These are phyloP conservation scores for Notiomystis cincta DNA, from an alignment of 2,113 vertebrate genomes.

Conservation along the genomic window DNA sequence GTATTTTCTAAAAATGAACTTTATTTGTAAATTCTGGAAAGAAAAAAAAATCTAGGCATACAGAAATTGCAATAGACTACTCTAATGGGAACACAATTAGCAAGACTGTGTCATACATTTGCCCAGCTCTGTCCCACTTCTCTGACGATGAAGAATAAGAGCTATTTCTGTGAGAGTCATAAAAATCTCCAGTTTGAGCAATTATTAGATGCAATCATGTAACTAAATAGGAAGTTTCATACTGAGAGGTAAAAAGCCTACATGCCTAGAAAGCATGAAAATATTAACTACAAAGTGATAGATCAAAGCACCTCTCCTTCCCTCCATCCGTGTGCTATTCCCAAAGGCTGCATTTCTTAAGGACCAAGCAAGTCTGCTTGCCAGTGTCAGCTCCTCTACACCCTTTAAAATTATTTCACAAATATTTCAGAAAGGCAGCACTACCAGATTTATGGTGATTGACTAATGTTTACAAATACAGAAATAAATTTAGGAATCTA, in stretches of 20 bases:
- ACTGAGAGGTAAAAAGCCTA: slow-evolving; percentile 29
- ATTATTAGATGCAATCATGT: slow-evolving; percentile 2
- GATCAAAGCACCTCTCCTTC: slow-evolving; percentile 14
- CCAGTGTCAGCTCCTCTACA: not conserved
- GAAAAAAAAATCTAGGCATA: not conserved
- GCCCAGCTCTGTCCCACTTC: not conserved
- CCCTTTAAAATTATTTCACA: not conserved
- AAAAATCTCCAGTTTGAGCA: not conserved
- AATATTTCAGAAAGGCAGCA: not conserved
- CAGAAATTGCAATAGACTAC: not conserved
- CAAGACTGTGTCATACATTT: not conserved
- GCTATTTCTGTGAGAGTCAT: not conserved
- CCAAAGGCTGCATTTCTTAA: not conserved
- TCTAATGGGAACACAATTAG: not conserved
- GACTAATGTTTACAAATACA: not conserved
- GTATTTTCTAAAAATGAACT: not conserved
- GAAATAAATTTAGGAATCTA: not conserved
- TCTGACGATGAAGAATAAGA: not conserved
- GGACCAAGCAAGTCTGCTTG: not conserved
- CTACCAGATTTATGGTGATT: not conserved
- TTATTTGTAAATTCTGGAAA: not conserved
- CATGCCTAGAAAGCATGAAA: not conserved
- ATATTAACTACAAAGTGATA: slow-evolving; percentile 31
- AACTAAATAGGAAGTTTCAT: slow-evolving; percentile 12
- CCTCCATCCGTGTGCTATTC: not conserved